Conservation (phyloP, 2,888 invertebrate genomes). For the Volucella bombylans region DNA sequence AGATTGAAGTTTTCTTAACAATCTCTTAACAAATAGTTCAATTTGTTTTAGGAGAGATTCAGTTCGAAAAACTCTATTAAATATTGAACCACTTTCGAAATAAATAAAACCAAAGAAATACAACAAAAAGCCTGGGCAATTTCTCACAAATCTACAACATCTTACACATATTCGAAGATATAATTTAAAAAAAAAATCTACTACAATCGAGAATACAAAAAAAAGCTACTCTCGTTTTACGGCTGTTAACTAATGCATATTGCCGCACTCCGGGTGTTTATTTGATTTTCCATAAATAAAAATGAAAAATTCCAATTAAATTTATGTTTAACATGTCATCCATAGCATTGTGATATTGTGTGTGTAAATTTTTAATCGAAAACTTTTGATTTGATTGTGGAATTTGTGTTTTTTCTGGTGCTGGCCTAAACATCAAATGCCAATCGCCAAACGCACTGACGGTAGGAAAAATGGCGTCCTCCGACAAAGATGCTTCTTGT, state of each 20-base stretch:
- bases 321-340: slow-evolving; percentile 39
- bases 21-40: no score
- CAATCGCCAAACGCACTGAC: slow-evolving; percentile 65
- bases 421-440: slow-evolving; percentile 39
- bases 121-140: not conserved
- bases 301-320: slow-evolving; percentile 28
- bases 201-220: slow-evolving; percentile 37
- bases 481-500: slow-evolving; percentile 82
- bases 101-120: no score
- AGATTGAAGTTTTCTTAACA: no score
- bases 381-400: slow-evolving; percentile 32
- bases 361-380: slow-evolving; percentile 22
- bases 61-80: no score
- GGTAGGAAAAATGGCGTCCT: slow-evolving; percentile 75
- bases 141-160: slow-evolving; percentile 15
- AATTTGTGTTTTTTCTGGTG: slow-evolving; percentile 51
- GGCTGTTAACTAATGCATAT: slow-evolving; percentile 52
- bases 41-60: no score
- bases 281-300: slow-evolving; percentile 58
- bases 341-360: slow-evolving; percentile 58
- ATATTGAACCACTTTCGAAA: no score
- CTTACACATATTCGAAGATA: slow-evolving; percentile 27
- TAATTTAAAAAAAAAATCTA: slow-evolving; percentile 36
- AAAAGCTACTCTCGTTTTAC: slow-evolving; percentile 68
- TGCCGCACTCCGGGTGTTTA: slow-evolving; percentile 68